These are phyloP conservation scores for Coenonympha glycerion DNA, from an alignment of 2,888 invertebrate species.

Conservation along the genomic window DNA sequence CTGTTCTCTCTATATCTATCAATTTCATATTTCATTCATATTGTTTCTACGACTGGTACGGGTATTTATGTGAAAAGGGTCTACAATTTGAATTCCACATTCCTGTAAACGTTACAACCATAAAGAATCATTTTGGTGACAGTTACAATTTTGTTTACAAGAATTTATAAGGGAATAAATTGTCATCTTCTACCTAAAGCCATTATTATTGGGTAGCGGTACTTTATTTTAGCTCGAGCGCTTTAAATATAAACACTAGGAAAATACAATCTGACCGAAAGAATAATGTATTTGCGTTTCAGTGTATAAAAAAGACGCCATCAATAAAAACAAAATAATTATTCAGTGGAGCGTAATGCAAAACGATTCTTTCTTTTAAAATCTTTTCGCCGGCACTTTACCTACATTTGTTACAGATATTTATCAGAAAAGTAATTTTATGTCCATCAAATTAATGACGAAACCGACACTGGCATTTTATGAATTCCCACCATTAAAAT, in stretches of 20 bases:
- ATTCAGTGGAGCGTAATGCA: not conserved
- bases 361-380: slow-evolving; percentile 10
- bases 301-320: not conserved
- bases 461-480: slow-evolving; percentile 54
- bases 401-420: slow-evolving; percentile 32
- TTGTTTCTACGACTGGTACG: not conserved
- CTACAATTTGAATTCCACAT: slow-evolving; percentile 56
- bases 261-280: too few species aligned
- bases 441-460: slow-evolving; percentile 62
- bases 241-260: not conserved
- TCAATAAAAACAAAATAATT: slow-evolving; percentile 6
- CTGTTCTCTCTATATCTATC: too few species aligned
- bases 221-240: not conserved
- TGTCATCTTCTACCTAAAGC: not conserved
- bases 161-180: slow-evolving; percentile 48
- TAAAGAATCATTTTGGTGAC: slow-evolving; percentile 65
- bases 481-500: slow-evolving; percentile 68
- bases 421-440: slow-evolving; percentile 47
- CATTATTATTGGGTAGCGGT: not conserved
- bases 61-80: not conserved
- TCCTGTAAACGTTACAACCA: slow-evolving; percentile 49
- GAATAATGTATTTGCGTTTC: not conserved
- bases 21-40: not conserved
- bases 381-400: slow-evolving; percentile 26
- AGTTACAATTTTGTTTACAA: slow-evolving; percentile 67